Conservation (phyloP, 2,113 vertebrate genomes). For the Clupea harengus region DNA sequence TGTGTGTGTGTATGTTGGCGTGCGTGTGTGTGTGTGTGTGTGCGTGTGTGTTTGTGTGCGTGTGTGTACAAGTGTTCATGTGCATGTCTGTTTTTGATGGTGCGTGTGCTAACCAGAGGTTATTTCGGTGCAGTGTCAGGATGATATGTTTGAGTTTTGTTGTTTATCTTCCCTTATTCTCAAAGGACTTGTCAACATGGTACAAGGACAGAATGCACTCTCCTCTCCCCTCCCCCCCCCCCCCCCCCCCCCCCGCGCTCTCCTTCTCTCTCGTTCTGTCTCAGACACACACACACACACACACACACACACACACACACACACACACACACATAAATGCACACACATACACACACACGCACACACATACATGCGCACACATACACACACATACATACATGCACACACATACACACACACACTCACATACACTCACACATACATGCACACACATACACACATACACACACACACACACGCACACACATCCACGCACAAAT, state of each 20-base stretch:
- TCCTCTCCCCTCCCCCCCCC: neutral
- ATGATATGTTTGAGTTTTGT: neutral
- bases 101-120: neutral
- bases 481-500: too few relatives aligned
- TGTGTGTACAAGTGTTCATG: too few relatives aligned
- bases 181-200: neutral
- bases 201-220: neutral
- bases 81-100: constrained; percentile 11
- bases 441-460: too few relatives aligned
- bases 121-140: neutral
- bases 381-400: too few relatives aligned
- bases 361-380: too few relatives aligned
- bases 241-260: neutral
- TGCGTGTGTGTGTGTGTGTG: neutral
- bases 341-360: too few relatives aligned
- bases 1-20: neutral
- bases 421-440: neutral
- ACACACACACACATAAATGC: too few relatives aligned
- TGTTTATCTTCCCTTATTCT: neutral
- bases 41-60: neutral
- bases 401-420: too few relatives aligned
- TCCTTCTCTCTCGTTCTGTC: too few relatives aligned
- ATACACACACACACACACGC: too few relatives aligned
- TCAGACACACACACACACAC: too few relatives aligned
- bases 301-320: too few relatives aligned